A percentile compares a stretch with the other conserved stretches of the same genome.
These are phyloP conservation scores for Chlorops oryzae DNA, from an alignment of 1,140 invertebrate genomes.

Conservation along the genomic window DNA sequence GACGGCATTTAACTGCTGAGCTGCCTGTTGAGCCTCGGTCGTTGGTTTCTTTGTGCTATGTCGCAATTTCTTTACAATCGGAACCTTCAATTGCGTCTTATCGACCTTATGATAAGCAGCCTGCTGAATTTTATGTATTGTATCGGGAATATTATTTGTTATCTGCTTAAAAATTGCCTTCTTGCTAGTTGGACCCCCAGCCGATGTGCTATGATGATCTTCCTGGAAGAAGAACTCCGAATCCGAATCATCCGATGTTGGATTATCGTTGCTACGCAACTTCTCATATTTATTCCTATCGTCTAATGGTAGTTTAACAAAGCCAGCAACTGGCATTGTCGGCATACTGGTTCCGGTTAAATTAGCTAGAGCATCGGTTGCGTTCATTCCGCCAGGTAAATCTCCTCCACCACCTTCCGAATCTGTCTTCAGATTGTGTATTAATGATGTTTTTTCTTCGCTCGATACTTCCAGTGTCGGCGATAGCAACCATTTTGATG, in stretches of 20 bases:
- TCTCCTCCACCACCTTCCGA: constrained; percentile 22
- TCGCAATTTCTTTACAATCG: constrained; percentile 47
- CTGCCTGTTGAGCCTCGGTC: constrained; percentile 38
- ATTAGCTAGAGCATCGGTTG: background rate
- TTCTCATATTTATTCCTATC: constrained; percentile 77
- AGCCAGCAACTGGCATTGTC: constrained; percentile 29
- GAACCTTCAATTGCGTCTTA: constrained; percentile 40
- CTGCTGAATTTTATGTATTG: constrained; percentile 46
- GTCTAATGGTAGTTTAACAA: constrained; percentile 60
- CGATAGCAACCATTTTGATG: constrained; percentile 45
- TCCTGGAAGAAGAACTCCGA: constrained; percentile 41
- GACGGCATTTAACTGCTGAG: constrained; percentile 37
- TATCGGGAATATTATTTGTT: constrained; percentile 51
- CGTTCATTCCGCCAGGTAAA: background rate
- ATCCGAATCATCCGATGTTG: constrained; percentile 57
- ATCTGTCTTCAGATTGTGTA: constrained; percentile 37
- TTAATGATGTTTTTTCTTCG: constrained; percentile 44
- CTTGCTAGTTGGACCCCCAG: constrained; percentile 22
- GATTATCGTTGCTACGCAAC: constrained; percentile 55
- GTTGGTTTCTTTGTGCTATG: constrained; percentile 41
- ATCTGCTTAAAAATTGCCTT: constrained; percentile 50
- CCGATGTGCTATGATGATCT: constrained; percentile 20
- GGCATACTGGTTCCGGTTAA: constrained; percentile 3
- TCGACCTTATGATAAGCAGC: constrained; percentile 50
- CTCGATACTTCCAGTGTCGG: constrained; percentile 40